Base-by-base conservation (phyloP, 64 coral and sea anemone species). In the Cladopsammia gracilis region DNA sequence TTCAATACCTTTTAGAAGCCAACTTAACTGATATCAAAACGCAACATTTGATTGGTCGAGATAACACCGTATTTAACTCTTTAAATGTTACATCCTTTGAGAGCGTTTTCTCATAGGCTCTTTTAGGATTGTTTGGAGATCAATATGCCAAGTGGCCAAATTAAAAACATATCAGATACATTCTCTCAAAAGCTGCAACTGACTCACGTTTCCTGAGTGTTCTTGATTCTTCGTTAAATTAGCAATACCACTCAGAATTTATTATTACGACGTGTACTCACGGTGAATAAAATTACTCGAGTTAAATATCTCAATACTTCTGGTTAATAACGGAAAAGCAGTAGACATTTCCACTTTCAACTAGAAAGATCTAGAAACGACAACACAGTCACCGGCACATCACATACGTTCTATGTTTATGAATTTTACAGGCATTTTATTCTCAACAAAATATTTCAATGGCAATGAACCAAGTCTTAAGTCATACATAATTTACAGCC, bases 11-110 rank as follows among this genome's bases (percentile, higher is more conserved):
- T 69, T 59, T 59, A 60, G 13, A 59, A 42, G n/a, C 19, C 7
- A 59, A 7, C 4, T 79, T 23, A 79, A 43, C 10, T 79, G 77
- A 79, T 79, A 43, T 79, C 5, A 61, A 59, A 77, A 79, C 59
- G 54, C 1, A 60, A 34, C 52, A 13, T 18, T 44, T 59, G 54
- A 79, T 58, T 79, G 77, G 77, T 11, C 22, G 53, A 59, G 77
- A 60, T 59, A 59, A 42, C 5, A 59, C 43, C 24, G 25, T 34
- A 60, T 79, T 58, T 42, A 59, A 25, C 52, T 14, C 23, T 4
- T 12, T 61, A 56, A 59, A 54, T 54, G 50, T 54, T 11, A 18
- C 50, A 23, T 77, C 22, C 9, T 77, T 3, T 25, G 1, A 5
- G 12, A 8, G 7, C 24, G 10, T 10, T 10, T 25, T 56, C 75